Evolutionary conservation across 2,797 vertebrate species (phyloP).

Genomic region (Silurus aristotelis): DNA sequence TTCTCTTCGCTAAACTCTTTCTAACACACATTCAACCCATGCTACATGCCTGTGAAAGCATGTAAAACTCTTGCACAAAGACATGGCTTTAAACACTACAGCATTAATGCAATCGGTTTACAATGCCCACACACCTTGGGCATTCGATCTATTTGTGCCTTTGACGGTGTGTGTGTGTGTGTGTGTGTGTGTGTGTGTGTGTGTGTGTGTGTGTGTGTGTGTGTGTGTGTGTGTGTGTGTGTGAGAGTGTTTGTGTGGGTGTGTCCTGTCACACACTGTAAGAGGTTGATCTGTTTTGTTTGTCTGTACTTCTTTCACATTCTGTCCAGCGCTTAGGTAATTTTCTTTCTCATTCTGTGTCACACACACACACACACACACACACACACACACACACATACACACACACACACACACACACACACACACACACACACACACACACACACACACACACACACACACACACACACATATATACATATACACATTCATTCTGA

Average conservation of each 20-base stretch:
- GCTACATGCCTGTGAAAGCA: too few species aligned
- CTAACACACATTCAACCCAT: too few species aligned
- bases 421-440: background rate
- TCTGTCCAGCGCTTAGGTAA: constrained; percentile 55
- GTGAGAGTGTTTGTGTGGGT: constrained; percentile 35
- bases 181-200: background rate
- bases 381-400: background rate
- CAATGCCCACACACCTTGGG: background rate
- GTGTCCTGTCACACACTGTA: constrained; percentile 45
- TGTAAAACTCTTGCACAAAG: background rate
- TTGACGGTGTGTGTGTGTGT: constrained; percentile 17
- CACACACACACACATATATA: background rate
- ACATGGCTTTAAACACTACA: background rate
- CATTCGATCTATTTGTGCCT: background rate
- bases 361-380: background rate
- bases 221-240: constrained; percentile 10
- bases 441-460: background rate
- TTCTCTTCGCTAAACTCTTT: too few species aligned
- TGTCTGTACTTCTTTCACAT: constrained; percentile 59
- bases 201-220: background rate
- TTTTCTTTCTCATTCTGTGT: constrained; percentile 52
- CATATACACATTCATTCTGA: too few species aligned
- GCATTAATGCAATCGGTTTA: background rate
- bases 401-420: background rate
- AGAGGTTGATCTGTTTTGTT: constrained; percentile 55